A percentile compares a stretch with the other conserved stretches of the same genome.
phyloP scores from a whole-genome alignment of 2,113 vertebrate species.

The Illadopsis cleaveri region DNA sequence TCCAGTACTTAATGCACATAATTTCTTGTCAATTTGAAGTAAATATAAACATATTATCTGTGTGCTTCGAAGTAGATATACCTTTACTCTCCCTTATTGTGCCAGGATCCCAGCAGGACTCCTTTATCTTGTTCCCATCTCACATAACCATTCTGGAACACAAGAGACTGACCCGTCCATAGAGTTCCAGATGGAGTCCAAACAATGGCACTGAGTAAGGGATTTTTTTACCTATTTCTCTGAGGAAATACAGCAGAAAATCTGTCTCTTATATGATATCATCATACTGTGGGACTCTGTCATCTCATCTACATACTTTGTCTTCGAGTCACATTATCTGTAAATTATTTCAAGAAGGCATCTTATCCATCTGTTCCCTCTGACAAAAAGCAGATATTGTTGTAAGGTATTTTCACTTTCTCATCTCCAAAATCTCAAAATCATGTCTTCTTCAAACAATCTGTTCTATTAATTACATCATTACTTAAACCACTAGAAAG shows the following conservation, averaged over 20 bases:
- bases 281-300: neutral
- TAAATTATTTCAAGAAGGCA: neutral
- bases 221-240: neutral
- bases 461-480: neutral
- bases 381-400: neutral
- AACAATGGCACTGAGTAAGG: rapidly evolving
- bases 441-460: neutral
- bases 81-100: neutral
- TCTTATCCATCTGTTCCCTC: neutral
- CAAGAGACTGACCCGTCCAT: rapidly evolving
- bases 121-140: neutral
- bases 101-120: neutral
- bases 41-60: neutral
- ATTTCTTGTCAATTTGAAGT: neutral
- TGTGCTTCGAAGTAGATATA: neutral
- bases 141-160: neutral
- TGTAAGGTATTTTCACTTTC: neutral
- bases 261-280: neutral
- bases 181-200: neutral
- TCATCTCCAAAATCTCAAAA: neutral
- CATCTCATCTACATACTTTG: neutral
- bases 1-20: neutral
- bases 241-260: neutral
- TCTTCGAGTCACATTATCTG: neutral
- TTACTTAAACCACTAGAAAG: neutral